Conservation (phyloP, 2,888 invertebrate genomes). For the Epinotia nisella region DNA sequence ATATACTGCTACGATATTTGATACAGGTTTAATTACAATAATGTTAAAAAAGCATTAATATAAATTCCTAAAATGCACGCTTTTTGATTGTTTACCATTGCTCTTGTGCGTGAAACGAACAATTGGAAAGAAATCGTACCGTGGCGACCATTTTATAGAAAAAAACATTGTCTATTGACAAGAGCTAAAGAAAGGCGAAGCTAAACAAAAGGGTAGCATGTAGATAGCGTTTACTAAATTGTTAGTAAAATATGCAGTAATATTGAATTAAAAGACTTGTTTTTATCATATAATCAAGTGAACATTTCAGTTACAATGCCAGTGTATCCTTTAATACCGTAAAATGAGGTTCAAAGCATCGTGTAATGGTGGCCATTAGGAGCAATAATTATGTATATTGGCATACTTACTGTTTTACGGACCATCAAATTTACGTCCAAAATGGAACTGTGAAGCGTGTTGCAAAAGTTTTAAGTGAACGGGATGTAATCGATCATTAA, state of each 20-base stretch:
- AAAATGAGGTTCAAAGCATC: slow-evolving; percentile 81
- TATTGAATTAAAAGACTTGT: slow-evolving; percentile 60
- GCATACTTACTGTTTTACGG: slow-evolving; percentile 79
- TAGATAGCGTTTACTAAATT: slow-evolving; percentile 79
- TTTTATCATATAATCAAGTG: slow-evolving; percentile 61
- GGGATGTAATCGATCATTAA: slow-evolving; percentile 70
- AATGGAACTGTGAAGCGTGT: slow-evolving; percentile 56
- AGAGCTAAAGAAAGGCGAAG: slow-evolving; percentile 83
- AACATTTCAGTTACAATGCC: slow-evolving; percentile 57
- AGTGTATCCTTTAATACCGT: slow-evolving; percentile 62
- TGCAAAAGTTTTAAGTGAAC: slow-evolving; percentile 58
- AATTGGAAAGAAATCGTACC: slow-evolving; percentile 62
- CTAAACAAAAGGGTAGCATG: slow-evolving; percentile 84
- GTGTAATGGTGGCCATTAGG: slow-evolving; percentile 85
- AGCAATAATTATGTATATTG: slow-evolving; percentile 84
- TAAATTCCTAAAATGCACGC: not conserved
- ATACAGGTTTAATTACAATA: not conserved
- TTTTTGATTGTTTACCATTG: slow-evolving; percentile 13
- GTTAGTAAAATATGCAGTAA: slow-evolving; percentile 65
- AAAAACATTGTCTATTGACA: slow-evolving; percentile 73
- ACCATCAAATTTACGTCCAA: slow-evolving; percentile 70
- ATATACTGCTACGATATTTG: not conserved
- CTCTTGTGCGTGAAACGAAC: slow-evolving; percentile 55
- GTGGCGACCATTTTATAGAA: slow-evolving; percentile 83
- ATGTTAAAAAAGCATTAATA: not conserved